Percentiles rank a stretch among this genome's conserved stretches.
These are phyloP conservation scores for Drymodes brunneopygia DNA, from an alignment of 2,113 vertebrate genomes.

Conservation along the genomic window DNA sequence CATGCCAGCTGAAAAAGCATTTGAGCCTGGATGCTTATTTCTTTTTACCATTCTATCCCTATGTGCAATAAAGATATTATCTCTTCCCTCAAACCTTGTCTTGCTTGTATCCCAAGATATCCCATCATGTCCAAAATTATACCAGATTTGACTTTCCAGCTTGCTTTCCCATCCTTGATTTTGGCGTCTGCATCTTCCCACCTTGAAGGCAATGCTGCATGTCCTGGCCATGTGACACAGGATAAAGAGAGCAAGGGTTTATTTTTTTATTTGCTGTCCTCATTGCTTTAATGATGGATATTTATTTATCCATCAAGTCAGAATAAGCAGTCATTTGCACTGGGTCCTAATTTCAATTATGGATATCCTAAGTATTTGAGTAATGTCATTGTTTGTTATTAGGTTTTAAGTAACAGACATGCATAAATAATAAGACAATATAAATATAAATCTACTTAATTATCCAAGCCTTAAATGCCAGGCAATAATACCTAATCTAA, in stretches of 20 bases:
- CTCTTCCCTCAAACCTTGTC: neutral
- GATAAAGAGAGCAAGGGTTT: neutral
- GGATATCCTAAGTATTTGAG: neutral
- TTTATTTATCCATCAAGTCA: neutral
- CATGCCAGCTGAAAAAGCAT: neutral
- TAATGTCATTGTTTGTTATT: neutral
- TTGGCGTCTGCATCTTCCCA: neutral
- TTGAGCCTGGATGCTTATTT: neutral
- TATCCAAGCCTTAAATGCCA: neutral
- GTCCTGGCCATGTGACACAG: neutral
- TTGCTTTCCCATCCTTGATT: neutral
- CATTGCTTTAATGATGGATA: neutral
- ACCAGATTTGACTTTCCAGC: neutral
- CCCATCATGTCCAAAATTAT: neutral
- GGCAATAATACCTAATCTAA: neutral
- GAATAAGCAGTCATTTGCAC: neutral
- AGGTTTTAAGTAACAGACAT: neutral
- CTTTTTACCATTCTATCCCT: neutral
- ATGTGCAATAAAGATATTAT: neutral
- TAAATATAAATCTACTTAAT: neutral
- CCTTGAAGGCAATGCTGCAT: neutral
- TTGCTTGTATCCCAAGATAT: neutral
- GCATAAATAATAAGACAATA: neutral
- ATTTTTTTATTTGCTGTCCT: neutral
- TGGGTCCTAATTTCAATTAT: neutral